phyloP scores from a whole-genome alignment of 2,888 invertebrate genomes.

The Phoenoteleia sp. region DNA sequence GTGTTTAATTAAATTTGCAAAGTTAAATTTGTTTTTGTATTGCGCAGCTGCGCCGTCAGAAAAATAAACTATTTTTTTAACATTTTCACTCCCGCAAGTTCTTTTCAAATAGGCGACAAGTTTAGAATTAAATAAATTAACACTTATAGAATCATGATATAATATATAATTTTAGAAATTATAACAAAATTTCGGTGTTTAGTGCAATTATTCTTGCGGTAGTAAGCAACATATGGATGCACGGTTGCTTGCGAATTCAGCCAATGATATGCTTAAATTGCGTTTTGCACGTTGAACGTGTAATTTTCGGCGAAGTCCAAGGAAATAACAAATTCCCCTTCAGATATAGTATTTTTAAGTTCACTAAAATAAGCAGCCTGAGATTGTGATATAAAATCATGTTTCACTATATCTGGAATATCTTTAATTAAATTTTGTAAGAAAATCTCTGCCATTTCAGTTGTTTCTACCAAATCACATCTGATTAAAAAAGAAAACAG shows the following conservation, averaged over 20 bases:
- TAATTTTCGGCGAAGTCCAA: constrained; percentile 32
- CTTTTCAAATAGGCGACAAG: constrained; percentile 1
- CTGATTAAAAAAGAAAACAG: constrained; percentile 13
- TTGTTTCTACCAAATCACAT: constrained; percentile 25
- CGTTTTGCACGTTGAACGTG: constrained; percentile 15
- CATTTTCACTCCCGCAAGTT: constrained; percentile 2
- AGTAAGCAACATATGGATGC: constrained; percentile 24
- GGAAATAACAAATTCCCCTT: constrained; percentile 19
- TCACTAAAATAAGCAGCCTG: constrained; percentile 22
- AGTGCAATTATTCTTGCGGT: background rate
- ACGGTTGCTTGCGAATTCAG: constrained; percentile 17
- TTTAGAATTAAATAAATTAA: constrained; percentile 10
- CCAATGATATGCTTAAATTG: constrained; percentile 21
- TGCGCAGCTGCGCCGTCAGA: constrained; percentile 62
- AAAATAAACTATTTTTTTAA: constrained; percentile 51
- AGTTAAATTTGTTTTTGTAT: constrained; percentile 52
- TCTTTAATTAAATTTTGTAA: constrained; percentile 14
- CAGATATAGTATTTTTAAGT: background rate
- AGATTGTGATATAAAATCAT: constrained; percentile 21
- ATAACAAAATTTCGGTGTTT: background rate
- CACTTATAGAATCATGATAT: background rate
- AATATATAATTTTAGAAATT: background rate
- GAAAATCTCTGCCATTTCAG: constrained; percentile 13
- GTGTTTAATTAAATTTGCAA: constrained; percentile 51
- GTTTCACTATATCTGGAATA: background rate